phyloP scores from a whole-genome alignment of 2,113 vertebrate species.

The Sinocyclocheilus rhinocerous region DNA sequence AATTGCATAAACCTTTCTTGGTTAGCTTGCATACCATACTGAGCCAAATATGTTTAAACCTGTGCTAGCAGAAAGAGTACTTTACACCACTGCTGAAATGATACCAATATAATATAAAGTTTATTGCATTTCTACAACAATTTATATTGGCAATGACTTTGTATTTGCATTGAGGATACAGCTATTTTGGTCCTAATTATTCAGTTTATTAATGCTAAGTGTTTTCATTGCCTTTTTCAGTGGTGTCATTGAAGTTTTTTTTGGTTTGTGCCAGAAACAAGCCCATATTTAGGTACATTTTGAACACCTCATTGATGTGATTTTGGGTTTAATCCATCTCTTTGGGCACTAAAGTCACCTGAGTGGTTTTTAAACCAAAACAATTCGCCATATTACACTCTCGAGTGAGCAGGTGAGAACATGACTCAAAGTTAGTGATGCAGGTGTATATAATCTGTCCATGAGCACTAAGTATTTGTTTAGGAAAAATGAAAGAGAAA shows the following conservation, averaged over 20 bases:
- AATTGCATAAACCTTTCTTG: too few species aligned
- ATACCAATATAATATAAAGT: background rate
- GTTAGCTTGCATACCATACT: background rate
- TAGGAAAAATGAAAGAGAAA: slow-evolving; percentile 53
- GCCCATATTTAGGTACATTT: background rate
- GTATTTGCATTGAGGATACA: background rate
- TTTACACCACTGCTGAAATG: background rate
- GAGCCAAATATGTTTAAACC: background rate
- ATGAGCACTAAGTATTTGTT: slow-evolving; percentile 60
- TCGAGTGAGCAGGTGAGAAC: slow-evolving; percentile 71
- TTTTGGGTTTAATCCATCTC: slow-evolving; percentile 52
- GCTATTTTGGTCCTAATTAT: background rate
- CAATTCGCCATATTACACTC: slow-evolving; percentile 73
- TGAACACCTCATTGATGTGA: slow-evolving; percentile 25
- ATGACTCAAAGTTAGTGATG: slow-evolving; percentile 75
- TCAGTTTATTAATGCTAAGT: slow-evolving; percentile 1
- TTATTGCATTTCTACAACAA: background rate
- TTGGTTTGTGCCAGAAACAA: background rate
- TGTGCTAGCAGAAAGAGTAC: background rate
- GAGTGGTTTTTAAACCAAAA: slow-evolving; percentile 60
- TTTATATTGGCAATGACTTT: background rate
- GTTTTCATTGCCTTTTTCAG: background rate
- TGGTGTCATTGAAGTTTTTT: background rate
- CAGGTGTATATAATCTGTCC: slow-evolving; percentile 77
- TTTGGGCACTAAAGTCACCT: slow-evolving; percentile 61